Conservation (phyloP, 37 sponge, comb jelly and placozoan genomes). For the Crambe crambe region DNA sequence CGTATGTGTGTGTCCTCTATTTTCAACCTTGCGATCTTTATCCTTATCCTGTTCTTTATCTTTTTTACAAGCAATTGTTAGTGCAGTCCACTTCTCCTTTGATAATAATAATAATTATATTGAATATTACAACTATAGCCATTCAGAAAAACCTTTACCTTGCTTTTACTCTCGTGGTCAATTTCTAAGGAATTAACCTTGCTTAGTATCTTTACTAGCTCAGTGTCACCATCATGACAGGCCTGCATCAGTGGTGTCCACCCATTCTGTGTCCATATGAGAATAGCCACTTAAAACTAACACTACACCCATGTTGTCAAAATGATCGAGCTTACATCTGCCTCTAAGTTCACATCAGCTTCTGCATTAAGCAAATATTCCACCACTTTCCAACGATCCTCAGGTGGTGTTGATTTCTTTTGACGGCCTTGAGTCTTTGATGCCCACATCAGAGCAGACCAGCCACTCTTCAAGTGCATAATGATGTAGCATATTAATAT, state of each 20-base stretch:
- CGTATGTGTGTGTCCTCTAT: too few species aligned
- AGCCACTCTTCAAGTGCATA: constrained; percentile 4
- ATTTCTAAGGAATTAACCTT: background rate
- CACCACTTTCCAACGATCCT: background rate
- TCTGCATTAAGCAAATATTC: background rate
- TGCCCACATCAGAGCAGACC: constrained; percentile 14
- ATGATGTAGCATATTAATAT: too few species aligned
- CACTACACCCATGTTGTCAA: background rate
- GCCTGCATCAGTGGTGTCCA: constrained; percentile 19
- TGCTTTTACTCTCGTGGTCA: constrained; percentile 6
- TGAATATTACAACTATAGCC: background rate
- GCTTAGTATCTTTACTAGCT: background rate
- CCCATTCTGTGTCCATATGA: background rate
- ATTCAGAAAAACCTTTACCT: background rate
- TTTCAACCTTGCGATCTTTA: too few species aligned
- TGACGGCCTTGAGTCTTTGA: background rate
- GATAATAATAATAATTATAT: too few species aligned
- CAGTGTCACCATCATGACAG: constrained; percentile 6
- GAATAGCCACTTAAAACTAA: background rate
- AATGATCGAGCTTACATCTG: background rate
- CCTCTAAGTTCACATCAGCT: background rate
- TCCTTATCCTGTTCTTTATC: background rate
- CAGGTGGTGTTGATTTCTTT: background rate
- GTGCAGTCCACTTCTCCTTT: too few species aligned
- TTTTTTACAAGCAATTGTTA: constrained; percentile 4